These are phyloP conservation scores for Piscicola geometra DNA, from an alignment of 2,888 invertebrate genomes.

Conservation along the genomic window DNA sequence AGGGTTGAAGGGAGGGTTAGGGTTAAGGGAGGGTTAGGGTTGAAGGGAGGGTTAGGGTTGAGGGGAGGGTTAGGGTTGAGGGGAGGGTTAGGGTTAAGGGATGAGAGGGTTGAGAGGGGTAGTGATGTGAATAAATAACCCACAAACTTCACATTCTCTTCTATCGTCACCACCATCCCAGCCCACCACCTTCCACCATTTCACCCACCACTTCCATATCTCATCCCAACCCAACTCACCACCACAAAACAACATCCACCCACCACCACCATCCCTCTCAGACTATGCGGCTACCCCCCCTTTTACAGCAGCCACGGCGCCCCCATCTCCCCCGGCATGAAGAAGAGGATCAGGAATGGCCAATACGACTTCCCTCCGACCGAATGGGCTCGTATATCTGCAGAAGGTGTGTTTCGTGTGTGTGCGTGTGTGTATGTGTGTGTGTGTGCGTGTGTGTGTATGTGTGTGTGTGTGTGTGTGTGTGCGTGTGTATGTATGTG, in stretches of 20 bases:
- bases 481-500: not conserved
- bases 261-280: slow-evolving; percentile 45
- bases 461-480: no score
- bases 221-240: not conserved
- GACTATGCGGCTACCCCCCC: slow-evolving; percentile 93
- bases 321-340: slow-evolving; percentile 98
- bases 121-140: no score
- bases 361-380: slow-evolving; percentile 89
- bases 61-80: no score
- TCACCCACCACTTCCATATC: no score
- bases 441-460: no score
- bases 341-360: slow-evolving; percentile 86
- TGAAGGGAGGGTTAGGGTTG: no score
- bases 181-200: not conserved
- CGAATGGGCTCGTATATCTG: slow-evolving; percentile 73
- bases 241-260: not conserved
- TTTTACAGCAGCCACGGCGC: slow-evolving; percentile 96
- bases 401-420: slow-evolving; percentile 63
- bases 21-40: no score
- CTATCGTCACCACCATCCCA: not conserved
- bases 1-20: no score
- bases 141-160: no score
- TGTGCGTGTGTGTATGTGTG: not conserved
- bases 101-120: no score
- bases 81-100: no score